Evolutionary conservation across 1,140 invertebrate species (phyloP).

Genomic region (Laupala kohalensis): DNA sequence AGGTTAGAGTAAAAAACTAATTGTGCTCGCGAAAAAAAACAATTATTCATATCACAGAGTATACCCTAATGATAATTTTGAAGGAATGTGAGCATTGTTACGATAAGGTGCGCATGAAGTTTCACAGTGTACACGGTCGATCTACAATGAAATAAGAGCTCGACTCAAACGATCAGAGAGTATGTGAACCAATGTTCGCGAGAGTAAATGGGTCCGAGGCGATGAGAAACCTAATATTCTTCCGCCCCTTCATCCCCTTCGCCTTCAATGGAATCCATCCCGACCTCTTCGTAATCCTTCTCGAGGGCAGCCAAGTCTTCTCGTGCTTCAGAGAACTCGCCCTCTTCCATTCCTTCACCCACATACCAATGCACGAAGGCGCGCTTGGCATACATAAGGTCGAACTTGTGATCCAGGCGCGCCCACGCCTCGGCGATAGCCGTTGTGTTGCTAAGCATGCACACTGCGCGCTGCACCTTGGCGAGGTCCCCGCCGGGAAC

Average conservation of each 20-base stretch:
- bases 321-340: slow-evolving; percentile 42
- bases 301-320: slow-evolving; percentile 43
- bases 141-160: no score
- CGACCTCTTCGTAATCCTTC: slow-evolving; percentile 42
- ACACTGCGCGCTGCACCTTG: slow-evolving; percentile 47
- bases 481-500: slow-evolving; percentile 57
- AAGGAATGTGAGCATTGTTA: no score
- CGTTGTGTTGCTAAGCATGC: slow-evolving; percentile 70
- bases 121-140: no score
- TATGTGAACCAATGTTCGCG: no score
- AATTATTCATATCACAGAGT: no score
- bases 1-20: no score
- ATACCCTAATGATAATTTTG: no score
- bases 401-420: slow-evolving; percentile 67
- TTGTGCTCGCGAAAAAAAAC: no score
- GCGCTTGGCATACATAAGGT: slow-evolving; percentile 41
- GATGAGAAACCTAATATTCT: slow-evolving; percentile 9
- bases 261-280: slow-evolving; percentile 28
- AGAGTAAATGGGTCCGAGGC: no score
- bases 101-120: no score
- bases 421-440: slow-evolving; percentile 68
- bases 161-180: no score
- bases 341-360: slow-evolving; percentile 44
- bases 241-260: slow-evolving; percentile 20
- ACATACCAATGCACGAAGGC: slow-evolving; percentile 41